Evolutionary conservation across 1,140 invertebrate genomes (phyloP), one percentile per base, ranked within the genome.

Genomic region (Antheraea pernyi): DNA sequence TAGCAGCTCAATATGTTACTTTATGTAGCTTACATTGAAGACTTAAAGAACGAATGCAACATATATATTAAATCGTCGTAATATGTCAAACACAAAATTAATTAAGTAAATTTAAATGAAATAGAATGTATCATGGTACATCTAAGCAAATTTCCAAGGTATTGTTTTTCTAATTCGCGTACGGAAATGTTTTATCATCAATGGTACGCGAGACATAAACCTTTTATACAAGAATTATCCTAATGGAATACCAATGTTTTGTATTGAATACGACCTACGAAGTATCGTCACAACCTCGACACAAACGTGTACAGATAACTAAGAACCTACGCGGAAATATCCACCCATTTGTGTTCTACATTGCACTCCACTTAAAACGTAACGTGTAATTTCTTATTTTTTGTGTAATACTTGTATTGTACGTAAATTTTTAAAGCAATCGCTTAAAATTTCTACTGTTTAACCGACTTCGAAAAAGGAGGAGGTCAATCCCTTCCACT

Each of bases 261-360:
- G 68, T 63, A 77, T 76, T 69, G 67, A 73, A 63, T 69, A 64
- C 60, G 68, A 76, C 67, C 76, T 82, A 77, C 76, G 70, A 70
- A 68, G 73, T 78, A 75, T 48, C 53, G 64, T 65, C 68, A 75
- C 76, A 83, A 76, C 84, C 85, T 88, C 84, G 84, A 78, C 70
- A 77, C 68, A 77, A 69, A 90, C 88, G 88, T 89, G 88, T 85
- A 85, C 46, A 70, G 86, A 59, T 65, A 82, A 77, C 81, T 85
- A 87, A 87, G 80, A 79, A 85, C 73, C 79, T 84, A 88, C 81
- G 83, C 87, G 87, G 87, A 88, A 88, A 85, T 68, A 68, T 71
- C 60, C 60, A 69, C 66, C 64, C 70, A 69, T 70, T 71, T 71
- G 80, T 82, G 74, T 69, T 53, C 46, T 37, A 71, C 63, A 81